phyloP scores from a whole-genome alignment of 2,113 vertebrate species.

The Etia nguti region DNA sequence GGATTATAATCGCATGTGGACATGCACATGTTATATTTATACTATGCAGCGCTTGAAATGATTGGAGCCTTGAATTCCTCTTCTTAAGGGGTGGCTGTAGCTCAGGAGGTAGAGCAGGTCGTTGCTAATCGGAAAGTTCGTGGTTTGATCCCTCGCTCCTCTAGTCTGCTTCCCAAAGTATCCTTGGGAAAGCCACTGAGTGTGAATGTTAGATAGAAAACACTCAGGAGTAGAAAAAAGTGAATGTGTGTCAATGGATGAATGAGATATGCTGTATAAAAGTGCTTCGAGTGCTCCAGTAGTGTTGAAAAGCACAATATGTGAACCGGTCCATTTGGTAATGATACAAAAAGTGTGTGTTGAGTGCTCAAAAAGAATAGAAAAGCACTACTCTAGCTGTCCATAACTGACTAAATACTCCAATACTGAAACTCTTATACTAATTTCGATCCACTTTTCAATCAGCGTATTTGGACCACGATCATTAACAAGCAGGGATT shows the following conservation, averaged over 20 bases:
- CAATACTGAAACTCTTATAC: not conserved
- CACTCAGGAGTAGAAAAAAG: not conserved
- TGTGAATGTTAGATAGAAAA: not conserved
- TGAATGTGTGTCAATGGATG: not conserved
- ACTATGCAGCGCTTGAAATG: not conserved
- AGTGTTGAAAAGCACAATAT: not conserved
- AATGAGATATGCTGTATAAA: not conserved
- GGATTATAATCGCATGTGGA: not conserved
- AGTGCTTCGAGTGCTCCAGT: not conserved
- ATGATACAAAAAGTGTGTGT: not conserved
- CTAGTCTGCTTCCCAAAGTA: not conserved
- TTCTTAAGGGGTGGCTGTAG: not conserved
- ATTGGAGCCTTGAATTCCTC: not conserved
- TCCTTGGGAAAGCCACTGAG: not conserved
- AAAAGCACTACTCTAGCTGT: not conserved
- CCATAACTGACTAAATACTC: not conserved
- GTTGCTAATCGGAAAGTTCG: not conserved
- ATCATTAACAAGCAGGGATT: not conserved
- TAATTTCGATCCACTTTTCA: not conserved
- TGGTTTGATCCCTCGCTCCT: not conserved
- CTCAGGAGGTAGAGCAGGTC: not conserved
- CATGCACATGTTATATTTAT: not conserved
- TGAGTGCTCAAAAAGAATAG: not conserved
- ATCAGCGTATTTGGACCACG: rapidly evolving
- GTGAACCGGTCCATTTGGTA: not conserved